Evolutionary conservation across 2,797 vertebrate genomes (phyloP).

Genomic region (Periophthalmus magnuspinnatus): DNA sequence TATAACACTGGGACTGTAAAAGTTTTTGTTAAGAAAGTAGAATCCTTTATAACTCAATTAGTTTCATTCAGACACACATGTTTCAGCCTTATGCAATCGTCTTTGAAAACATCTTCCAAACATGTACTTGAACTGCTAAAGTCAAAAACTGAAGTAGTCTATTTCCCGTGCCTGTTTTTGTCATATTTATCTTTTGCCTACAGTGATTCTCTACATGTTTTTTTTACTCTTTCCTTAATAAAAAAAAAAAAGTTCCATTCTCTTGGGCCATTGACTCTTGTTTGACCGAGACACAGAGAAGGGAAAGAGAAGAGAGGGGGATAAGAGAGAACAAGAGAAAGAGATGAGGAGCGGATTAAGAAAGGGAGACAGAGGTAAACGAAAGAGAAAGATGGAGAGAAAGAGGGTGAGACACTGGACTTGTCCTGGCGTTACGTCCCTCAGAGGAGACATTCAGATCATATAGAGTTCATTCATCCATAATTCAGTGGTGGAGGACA

Average conservation of each 20-base stretch:
- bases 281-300: no score
- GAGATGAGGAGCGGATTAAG: no score
- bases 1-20: neutral
- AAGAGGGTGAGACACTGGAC: no score
- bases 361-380: no score
- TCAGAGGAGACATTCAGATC: constrained; percentile 39
- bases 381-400: no score
- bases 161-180: neutral
- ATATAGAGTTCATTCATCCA: constrained; percentile 40
- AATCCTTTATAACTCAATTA: neutral
- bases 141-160: neutral
- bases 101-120: no score
- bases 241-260: constrained; percentile 10
- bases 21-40: neutral
- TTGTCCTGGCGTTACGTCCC: constrained; percentile 46
- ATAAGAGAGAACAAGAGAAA: no score
- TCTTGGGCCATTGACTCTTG: constrained; percentile 3
- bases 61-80: neutral
- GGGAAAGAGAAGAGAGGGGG: no score
- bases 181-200: neutral
- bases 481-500: constrained; percentile 17
- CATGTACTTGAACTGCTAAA: neutral
- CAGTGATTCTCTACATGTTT: constrained; percentile 30
- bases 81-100: neutral
- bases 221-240: constrained; percentile 42